phyloP scores from a whole-genome alignment of 2,113 vertebrate genomes.

The Semnopithecus entellus region DNA sequence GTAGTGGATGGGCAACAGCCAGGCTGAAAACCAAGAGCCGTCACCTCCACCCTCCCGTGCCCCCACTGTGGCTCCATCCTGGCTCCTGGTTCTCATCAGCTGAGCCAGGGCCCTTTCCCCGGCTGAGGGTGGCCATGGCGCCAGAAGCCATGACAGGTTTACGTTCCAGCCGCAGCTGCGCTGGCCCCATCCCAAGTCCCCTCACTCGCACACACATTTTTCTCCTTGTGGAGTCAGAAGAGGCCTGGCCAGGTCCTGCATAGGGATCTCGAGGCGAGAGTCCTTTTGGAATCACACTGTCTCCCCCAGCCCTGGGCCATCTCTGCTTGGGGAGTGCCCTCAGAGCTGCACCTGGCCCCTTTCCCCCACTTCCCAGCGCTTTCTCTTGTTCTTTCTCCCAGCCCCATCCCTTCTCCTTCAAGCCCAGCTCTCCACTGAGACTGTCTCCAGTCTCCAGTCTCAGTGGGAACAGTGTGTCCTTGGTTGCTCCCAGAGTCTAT shows the following conservation, averaged over 20 bases:
- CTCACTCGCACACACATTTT: neutral
- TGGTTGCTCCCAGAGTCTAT: neutral
- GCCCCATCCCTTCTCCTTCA: neutral
- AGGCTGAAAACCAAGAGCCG: neutral
- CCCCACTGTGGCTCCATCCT: neutral
- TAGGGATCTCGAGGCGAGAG: neutral
- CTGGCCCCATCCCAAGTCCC: neutral
- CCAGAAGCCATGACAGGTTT: conserved; percentile 45
- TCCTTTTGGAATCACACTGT: neutral
- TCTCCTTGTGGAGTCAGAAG: neutral
- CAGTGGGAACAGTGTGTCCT: neutral
- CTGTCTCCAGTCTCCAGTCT: neutral
- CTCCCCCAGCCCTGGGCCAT: neutral
- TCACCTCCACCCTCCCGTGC: rapidly evolving
- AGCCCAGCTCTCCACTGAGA: neutral
- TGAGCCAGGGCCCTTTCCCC: neutral
- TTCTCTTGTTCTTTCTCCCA: too few species aligned
- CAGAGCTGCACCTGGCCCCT: neutral
- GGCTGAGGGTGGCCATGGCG: neutral
- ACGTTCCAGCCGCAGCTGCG: neutral
- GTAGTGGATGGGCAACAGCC: neutral
- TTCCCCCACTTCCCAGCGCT: neutral
- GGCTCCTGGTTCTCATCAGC: conserved; percentile 37
- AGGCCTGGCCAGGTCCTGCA: neutral
- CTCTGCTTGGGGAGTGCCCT: neutral